Evolutionary conservation across 1,140 invertebrate species (phyloP), one percentile per base, ranked within the genome.

Genomic region (Latrodectus geometricus): DNA sequence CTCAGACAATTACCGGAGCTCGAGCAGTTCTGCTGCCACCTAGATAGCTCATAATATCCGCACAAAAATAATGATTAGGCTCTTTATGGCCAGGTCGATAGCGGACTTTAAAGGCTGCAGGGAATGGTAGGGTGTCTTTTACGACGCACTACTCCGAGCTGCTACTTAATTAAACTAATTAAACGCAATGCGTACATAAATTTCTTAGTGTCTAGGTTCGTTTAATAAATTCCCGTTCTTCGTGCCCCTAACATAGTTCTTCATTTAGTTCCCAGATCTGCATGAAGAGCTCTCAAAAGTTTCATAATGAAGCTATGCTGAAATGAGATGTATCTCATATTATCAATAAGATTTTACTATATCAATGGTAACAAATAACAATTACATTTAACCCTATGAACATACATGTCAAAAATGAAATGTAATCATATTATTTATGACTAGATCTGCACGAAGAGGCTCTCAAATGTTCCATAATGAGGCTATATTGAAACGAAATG

Each of bases 131-230:
- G 80, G 70, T 61, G 70, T 83, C 80, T 83, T 83, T 83, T 83
- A 83, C 80, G 80, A 83, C 70, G 69, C 48, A 50, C 35, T 35
- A 23, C 75, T 77, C 52, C 21, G 49, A n/a, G 50, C 79, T 35
- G 80, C 80, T 83, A 83, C 80, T 83, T 83, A 83, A 83, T 83
- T 83, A 83, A 83, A 83, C 80, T 83, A 83, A 83, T 83, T 83
- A 83, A 83, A 83, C 80, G 80, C 80, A 83, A 70, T 74, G 80
- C 35, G 80, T 70, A 74, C 80, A 82, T 82, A 82, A 82, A 82
- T 74, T 74, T 74, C 0, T 52, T 77, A 72, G n/a, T 21, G 50
- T 66, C 69, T 66, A 35, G n/a, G 20, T 54, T 1, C 80, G 50
- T 82, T 61, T 82, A 73, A 82, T 82, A 82, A 82, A 73, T 82